A percentile compares a stretch with the other conserved stretches of the same genome.
phyloP scores from a whole-genome alignment of 2,113 vertebrate genomes.

The Anguilla rostrata region DNA sequence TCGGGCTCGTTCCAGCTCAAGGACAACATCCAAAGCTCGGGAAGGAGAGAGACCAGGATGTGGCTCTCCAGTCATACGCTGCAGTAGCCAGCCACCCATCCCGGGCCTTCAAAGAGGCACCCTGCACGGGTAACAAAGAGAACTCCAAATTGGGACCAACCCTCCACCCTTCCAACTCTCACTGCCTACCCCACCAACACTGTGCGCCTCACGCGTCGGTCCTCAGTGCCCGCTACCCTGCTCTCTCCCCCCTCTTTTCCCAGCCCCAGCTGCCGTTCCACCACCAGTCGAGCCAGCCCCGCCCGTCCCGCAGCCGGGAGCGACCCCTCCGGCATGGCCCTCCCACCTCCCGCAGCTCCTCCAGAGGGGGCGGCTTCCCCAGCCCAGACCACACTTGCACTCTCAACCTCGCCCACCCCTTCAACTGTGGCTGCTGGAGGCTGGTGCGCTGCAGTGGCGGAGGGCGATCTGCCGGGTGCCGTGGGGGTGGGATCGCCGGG shows the following conservation, averaged over 20 bases:
- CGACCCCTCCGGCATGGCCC: conserved; percentile 61
- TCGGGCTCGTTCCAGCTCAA: conserved; percentile 72
- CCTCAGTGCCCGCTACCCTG: not conserved
- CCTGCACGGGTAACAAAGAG: conserved; percentile 62
- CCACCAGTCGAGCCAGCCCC: conserved; percentile 55
- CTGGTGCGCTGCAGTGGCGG: conserved; percentile 66
- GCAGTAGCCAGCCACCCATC: conserved; percentile 32
- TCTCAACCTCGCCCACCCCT: conserved; percentile 70
- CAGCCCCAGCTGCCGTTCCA: conserved; percentile 45
- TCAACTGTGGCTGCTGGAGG: conserved; percentile 76
- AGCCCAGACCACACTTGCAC: conserved; percentile 76
- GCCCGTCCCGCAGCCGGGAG: conserved; percentile 53
- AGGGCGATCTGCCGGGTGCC: conserved; percentile 54
- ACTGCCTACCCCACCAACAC: conserved; percentile 61
- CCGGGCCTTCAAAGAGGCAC: conserved; percentile 52
- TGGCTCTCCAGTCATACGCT: conserved; percentile 38
- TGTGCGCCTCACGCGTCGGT: conserved; percentile 52
- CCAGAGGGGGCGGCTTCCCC: conserved; percentile 64
- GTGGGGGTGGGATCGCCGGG: conserved; percentile 48
- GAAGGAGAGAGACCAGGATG: conserved; percentile 56
- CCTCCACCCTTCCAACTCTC: conserved; percentile 61
- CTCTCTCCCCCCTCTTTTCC: conserved; percentile 34
- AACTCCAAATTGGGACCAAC: conserved; percentile 70
- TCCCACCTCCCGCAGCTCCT: conserved; percentile 64
- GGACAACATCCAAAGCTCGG: conserved; percentile 56